A percentile compares a stretch with the other conserved stretches of the same genome.
phyloP scores from a whole-genome alignment of 2,797 vertebrate species.

The Neopelma chrysocephalum region DNA sequence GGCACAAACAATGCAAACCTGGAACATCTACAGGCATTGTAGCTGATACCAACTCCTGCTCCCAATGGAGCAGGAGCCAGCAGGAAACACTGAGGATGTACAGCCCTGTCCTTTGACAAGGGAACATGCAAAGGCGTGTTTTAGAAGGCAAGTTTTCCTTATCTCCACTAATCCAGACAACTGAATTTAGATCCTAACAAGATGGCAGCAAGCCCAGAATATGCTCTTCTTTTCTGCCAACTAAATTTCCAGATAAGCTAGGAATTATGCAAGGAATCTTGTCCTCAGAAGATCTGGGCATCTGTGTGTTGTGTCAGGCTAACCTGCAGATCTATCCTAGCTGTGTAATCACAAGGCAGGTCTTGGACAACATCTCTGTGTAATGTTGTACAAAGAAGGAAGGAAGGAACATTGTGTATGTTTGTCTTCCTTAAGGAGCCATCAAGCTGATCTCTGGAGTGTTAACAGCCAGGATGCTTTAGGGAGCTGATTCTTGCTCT shows the following conservation, averaged over 20 bases:
- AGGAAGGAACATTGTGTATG: not conserved
- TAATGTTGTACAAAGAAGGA: not conserved
- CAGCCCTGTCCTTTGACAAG: not conserved
- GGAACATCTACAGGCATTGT: not conserved
- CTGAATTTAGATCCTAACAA: constrained; percentile 17
- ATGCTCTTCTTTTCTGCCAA: not conserved
- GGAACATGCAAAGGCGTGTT: not conserved
- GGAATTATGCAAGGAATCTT: constrained; percentile 29
- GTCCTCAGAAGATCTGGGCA: constrained; percentile 5
- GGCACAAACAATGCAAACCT: not conserved
- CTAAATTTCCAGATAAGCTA: not conserved
- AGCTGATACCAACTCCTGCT: not conserved
- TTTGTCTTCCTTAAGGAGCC: not conserved
- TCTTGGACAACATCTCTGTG: not conserved
- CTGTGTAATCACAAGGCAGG: not conserved
- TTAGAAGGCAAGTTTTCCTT: not conserved
- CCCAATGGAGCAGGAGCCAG: not conserved
- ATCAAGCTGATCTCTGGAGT: not conserved
- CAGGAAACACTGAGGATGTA: not conserved
- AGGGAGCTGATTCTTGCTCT: not conserved
- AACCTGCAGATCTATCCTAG: not conserved
- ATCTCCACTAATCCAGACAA: not conserved
- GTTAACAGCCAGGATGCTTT: not conserved
- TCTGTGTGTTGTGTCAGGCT: not conserved
- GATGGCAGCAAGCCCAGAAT: constrained; percentile 50